These are phyloP conservation scores for Yasuhikotakia modesta DNA, from an alignment of 2,797 vertebrate species.

Conservation along the genomic window DNA sequence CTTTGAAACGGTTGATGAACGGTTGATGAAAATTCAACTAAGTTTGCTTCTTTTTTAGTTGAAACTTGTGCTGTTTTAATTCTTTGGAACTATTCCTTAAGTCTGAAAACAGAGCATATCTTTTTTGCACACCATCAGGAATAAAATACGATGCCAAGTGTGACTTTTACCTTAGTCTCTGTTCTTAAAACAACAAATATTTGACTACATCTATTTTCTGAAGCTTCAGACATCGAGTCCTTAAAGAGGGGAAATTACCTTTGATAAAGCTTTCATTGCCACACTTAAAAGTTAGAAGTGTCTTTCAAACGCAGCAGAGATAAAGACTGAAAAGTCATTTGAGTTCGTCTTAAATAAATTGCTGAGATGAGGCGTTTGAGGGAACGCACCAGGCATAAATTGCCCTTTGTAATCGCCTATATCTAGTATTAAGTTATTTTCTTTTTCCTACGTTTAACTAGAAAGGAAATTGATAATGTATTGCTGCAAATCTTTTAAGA, in stretches of 20 bases:
- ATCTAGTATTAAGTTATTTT: background rate
- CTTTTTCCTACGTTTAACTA: background rate
- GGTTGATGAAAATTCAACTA: too few relatives aligned
- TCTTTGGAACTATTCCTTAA: background rate
- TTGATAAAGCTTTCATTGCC: constrained; percentile 51
- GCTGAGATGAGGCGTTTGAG: background rate
- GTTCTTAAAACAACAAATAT: background rate
- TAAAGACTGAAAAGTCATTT: constrained; percentile 6
- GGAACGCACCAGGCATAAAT: background rate
- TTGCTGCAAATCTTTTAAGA: background rate
- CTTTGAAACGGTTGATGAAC: too few relatives aligned
- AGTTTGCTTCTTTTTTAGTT: too few relatives aligned
- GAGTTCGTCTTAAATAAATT: background rate
- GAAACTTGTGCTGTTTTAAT: too few relatives aligned
- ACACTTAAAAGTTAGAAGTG: constrained; percentile 45
- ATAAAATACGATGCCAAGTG: background rate
- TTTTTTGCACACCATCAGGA: background rate
- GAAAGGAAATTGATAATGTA: background rate
- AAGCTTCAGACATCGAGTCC: constrained; percentile 27
- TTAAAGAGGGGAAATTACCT: constrained; percentile 58
- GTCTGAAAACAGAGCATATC: background rate
- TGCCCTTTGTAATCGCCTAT: background rate
- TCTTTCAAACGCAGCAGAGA: background rate
- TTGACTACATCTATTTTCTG: constrained; percentile 2
- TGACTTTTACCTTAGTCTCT: background rate